These are phyloP conservation scores for Copidosoma aretas DNA, from an alignment of 2,888 invertebrate genomes.

Conservation along the genomic window DNA sequence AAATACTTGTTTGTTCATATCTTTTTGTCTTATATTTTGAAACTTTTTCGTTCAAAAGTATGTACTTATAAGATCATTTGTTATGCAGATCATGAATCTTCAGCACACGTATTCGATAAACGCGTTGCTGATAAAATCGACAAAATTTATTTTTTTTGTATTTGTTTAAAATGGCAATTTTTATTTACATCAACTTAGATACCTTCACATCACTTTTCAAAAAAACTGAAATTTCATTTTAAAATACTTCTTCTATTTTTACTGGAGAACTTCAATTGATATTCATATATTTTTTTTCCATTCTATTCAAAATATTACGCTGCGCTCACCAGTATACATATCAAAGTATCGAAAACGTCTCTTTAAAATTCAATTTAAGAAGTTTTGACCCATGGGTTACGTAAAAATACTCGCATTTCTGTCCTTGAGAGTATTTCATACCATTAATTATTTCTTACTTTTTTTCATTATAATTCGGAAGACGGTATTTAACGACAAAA, in stretches of 20 bases:
- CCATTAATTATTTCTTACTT: conserved; percentile 4
- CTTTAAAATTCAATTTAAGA: conserved; percentile 11
- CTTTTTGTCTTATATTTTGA: conserved; percentile 19
- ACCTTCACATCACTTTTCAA: conserved; percentile 16
- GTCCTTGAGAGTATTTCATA: not conserved
- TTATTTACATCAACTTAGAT: too few relatives aligned
- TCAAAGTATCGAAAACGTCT: conserved; percentile 29
- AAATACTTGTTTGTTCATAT: conserved; percentile 43
- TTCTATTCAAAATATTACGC: not conserved
- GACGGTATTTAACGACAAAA: conserved; percentile 12
- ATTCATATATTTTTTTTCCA: not conserved
- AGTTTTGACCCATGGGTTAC: conserved; percentile 1
- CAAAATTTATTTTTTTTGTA: too few relatives aligned
- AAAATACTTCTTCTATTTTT: not conserved
- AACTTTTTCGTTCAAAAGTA: conserved; percentile 28
- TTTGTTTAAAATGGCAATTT: too few relatives aligned
- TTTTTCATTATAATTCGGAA: conserved; percentile 19
- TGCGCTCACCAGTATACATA: not conserved
- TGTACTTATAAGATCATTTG: not conserved
- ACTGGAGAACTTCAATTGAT: not conserved
- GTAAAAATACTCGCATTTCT: conserved; percentile 1
- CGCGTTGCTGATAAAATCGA: too few relatives aligned
- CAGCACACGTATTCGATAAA: too few relatives aligned
- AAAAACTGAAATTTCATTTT: conserved; percentile 7
- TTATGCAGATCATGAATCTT: not conserved